These are phyloP conservation scores for Drosophila lowei DNA, from an alignment of 1,140 invertebrate genomes.

Conservation along the genomic window DNA sequence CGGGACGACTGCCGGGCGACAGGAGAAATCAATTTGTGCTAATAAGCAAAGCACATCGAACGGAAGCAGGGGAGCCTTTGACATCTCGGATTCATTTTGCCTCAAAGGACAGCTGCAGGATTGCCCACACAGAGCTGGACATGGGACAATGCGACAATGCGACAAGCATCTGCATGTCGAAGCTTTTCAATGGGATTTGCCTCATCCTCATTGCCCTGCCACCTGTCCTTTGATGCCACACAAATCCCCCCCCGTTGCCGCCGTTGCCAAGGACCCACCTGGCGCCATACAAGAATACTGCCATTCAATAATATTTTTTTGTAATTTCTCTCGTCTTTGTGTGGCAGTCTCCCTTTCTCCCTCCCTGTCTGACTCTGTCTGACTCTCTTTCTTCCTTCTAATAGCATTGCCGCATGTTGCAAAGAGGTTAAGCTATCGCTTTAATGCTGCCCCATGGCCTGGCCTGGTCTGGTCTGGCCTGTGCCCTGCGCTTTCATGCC, in stretches of 20 bases:
- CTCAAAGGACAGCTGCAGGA: constrained; percentile 27
- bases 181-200: constrained; percentile 26
- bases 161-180: background rate
- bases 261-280: constrained; percentile 27
- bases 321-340: constrained; percentile 55
- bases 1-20: constrained; percentile 35
- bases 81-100: constrained; percentile 24
- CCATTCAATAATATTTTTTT: constrained; percentile 80
- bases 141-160: background rate
- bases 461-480: constrained; percentile 40
- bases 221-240: constrained; percentile 55
- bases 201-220: constrained; percentile 2
- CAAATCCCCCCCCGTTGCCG: no score
- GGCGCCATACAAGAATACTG: constrained; percentile 36
- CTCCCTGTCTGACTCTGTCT: no score
- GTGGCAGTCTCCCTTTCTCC: constrained; percentile 10
- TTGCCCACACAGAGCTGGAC: background rate
- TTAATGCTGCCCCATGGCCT: constrained; percentile 32
- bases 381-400: constrained; percentile 20
- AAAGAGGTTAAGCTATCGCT: constrained; percentile 73
- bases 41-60: constrained; percentile 58
- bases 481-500: constrained; percentile 69
- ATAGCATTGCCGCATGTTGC: constrained; percentile 71
- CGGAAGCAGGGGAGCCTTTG: constrained; percentile 8
- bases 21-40: constrained; percentile 77